These are phyloP conservation scores for Oryzias melastigma DNA, from an alignment of 2,113 vertebrate genomes.

Conservation along the genomic window DNA sequence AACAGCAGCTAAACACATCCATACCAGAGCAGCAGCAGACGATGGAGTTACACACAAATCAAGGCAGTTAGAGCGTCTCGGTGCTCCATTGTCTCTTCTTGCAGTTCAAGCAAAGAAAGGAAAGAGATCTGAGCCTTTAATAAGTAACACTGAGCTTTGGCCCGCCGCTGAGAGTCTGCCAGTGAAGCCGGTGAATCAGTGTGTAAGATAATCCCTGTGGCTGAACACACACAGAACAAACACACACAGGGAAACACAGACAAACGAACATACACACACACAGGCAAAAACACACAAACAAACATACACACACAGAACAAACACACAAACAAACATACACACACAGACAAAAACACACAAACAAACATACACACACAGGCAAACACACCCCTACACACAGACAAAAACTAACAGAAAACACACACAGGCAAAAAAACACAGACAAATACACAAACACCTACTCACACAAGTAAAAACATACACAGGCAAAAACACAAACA, in stretches of 20 bases:
- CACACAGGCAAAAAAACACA: not conserved
- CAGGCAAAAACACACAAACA: conserved; percentile 10
- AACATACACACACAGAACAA: conserved; percentile 8
- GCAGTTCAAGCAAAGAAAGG: conserved; percentile 49
- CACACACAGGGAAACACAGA: too few species aligned
- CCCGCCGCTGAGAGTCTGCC: conserved; percentile 27
- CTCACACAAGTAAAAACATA: too few species aligned
- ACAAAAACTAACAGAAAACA: too few species aligned
- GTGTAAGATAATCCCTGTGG: conserved; percentile 51
- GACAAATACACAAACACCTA: conserved; percentile 17
- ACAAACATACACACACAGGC: too few species aligned
- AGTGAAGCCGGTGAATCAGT: conserved; percentile 52
- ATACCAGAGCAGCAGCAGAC: conserved; percentile 2
- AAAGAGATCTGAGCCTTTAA: conserved; percentile 63
- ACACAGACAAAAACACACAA: too few species aligned
- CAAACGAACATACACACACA: not conserved
- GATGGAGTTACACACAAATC: conserved; percentile 50
- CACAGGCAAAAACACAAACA: too few species aligned
- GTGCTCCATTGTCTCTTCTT: conserved; percentile 27
- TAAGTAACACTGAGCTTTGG: conserved; percentile 60
- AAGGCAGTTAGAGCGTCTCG: conserved; percentile 20
- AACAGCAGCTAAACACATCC: not conserved
- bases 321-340: conserved; percentile 14
- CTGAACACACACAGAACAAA: conserved; percentile 8
- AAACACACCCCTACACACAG: too few species aligned